Evolutionary conservation across 2,888 invertebrate species (phyloP), one percentile per base, ranked within the genome.

Genomic region (Mechanitis messenoides): DNA sequence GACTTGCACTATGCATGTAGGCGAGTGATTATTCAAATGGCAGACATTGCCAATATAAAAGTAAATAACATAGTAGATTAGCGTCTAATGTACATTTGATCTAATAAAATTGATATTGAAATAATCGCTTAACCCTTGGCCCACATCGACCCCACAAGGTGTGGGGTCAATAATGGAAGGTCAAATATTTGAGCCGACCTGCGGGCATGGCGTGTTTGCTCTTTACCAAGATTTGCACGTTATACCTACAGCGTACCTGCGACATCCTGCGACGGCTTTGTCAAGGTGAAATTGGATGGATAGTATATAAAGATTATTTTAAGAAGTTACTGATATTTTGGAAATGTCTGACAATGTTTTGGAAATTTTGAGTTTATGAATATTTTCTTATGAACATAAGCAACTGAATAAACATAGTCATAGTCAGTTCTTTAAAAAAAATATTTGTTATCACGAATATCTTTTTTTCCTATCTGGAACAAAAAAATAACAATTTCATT

Each of bases 81-180:
- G 3, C 31, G 50, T 50, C 28, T 50, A 50, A 50, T 50, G 31
- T 28, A 50, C 50, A n/a, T 11, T 31, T 50, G 31, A 50, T 50
- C 31, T 50, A 50, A 50, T 50, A 50, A 50, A 50, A 50, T 50
- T 54, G 38, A 56, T 56, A 62, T 59, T 56, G 50, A 4, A 58
- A 50, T 53, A 38, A 61, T 57, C 57, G 57, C 56, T 47, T 56
- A 56, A 60, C 62, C 62, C 62, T 59, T 62, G 62, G 56, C 62
- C 62, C 56, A 62, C 59, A 62, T 62, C 42, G 33, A 11, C 31
- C 9, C 55, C 59, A 59, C 56, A 61, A 84, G 84, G 85, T 85
- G 84, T 75, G 77, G 75, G 82, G 84, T 85, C 83, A 85, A 86
- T 81, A 85, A 81, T 81, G 77, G 76, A 70, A 76, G 81, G 79